These are phyloP conservation scores for Chrysemys picta DNA, from an alignment of 2,113 vertebrate species.

Conservation along the genomic window DNA sequence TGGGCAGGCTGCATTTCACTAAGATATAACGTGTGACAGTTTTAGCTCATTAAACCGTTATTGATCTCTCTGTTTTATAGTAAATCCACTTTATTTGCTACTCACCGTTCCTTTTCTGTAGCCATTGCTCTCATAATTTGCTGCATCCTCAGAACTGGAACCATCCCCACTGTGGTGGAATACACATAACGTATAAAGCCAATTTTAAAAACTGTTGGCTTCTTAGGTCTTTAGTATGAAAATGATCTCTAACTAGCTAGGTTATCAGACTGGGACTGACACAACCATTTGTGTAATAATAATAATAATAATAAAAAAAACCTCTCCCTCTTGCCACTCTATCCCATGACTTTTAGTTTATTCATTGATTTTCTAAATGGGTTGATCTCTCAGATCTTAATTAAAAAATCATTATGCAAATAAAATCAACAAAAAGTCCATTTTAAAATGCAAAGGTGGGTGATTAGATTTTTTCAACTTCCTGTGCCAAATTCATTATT, in stretches of 20 bases:
- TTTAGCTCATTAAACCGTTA: constrained; percentile 5
- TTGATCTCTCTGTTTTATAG: not conserved
- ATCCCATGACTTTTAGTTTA: not conserved
- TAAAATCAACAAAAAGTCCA: not conserved
- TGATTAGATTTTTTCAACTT: not conserved
- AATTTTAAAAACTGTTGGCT: not conserved
- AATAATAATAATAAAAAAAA: not conserved
- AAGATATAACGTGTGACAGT: not conserved
- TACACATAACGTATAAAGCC: constrained; percentile 36
- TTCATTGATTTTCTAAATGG: not conserved
- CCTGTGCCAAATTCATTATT: not conserved
- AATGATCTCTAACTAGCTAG: not conserved
- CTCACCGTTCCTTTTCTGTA: constrained; percentile 65
- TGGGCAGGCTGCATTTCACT: not conserved
- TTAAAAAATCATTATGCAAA: not conserved
- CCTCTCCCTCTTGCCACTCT: not conserved
- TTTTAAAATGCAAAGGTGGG: not conserved
- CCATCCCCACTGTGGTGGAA: constrained; percentile 51
- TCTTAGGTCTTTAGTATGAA: not conserved
- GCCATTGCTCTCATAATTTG: constrained; percentile 22
- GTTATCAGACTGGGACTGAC: not conserved
- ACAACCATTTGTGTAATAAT: not conserved
- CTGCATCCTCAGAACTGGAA: constrained; percentile 35
- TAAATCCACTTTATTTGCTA: constrained; percentile 21
- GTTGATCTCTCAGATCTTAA: not conserved